Evolutionary conservation across 2,797 vertebrate genomes (phyloP), one percentile per base, ranked within the genome.

Genomic region (Spinus pinus): DNA sequence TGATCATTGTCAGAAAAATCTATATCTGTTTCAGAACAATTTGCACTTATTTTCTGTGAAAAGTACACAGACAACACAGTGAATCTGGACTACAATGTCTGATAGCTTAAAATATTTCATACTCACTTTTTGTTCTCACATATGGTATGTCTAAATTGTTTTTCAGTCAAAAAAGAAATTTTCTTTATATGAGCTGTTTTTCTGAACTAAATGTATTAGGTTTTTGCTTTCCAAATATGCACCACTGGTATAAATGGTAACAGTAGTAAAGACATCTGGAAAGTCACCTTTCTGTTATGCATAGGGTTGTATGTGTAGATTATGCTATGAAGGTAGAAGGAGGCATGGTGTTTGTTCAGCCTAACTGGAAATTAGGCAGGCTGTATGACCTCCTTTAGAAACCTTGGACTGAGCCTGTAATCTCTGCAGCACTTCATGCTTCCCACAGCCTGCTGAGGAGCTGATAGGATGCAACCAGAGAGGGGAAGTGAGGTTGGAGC

Each of bases 291-390:
- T 86, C 53, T 60, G 13, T 18, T 67, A 6, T 30, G 15, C 1
- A 0, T 13, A 25, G 1, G 1, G 10, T 25, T 65, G 21, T 19
- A 35, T 5, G 5, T 10, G 11, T 35, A n/a, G 37, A 8, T 64
- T 28, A 58, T 8, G 31, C 3, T 46, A 12, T 24, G 42, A 78
- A 67, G 39, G 27, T 1, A 50, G 65, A 56, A 56, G 46, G 14
- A 71, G 54, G 3, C 2, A 2, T 19, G 17, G 7, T 84, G 31
- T 23, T 14, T 78, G 9, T 47, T 74, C 30, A 69, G 14, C 31
- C 27, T 61, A 15, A 14, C 23, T 9, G 53, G 33, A 35, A 56
- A 71, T n/a, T 12, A 14, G 27, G 19, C 57, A 60, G 41, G n/a
- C 12, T 72, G 31, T 15, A 18, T 16, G 35, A 70, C 6, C 35